Conservation (phyloP, 2,797 vertebrate species). For the Microtus obscurus region DNA sequence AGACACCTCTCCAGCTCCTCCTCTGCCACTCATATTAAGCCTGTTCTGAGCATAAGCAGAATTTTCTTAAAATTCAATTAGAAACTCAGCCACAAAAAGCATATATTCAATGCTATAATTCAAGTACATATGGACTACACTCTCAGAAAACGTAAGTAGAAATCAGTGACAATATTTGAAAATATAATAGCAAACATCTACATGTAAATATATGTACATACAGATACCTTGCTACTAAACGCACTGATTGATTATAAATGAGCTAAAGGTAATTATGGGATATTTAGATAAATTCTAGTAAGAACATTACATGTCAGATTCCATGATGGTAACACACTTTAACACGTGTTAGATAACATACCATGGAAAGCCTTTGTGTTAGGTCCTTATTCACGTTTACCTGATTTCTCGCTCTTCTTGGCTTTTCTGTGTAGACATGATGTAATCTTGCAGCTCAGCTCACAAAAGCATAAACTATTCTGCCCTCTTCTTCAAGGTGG, state of each 20-base stretch:
- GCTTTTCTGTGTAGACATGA: background rate
- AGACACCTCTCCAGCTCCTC: no score
- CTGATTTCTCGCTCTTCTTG: background rate
- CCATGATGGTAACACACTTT: background rate
- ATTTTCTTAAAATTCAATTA: background rate
- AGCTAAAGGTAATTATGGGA: background rate
- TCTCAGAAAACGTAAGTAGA: background rate
- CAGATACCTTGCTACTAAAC: background rate
- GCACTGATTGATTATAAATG: background rate
- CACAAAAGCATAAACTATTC: background rate
- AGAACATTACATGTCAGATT: background rate
- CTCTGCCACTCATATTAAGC: background rate
- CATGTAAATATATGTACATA: background rate
- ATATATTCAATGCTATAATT: background rate
- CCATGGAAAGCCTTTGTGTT: background rate
- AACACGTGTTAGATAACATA: background rate
- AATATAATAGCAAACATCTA: background rate
- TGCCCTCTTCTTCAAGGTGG: background rate
- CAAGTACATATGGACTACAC: background rate
- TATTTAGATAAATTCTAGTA: background rate
- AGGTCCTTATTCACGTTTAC: background rate
- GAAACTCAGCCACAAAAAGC: background rate
- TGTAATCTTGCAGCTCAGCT: background rate
- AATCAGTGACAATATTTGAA: background rate
- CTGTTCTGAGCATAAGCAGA: background rate